Base-by-base conservation (phyloP, 2,113 vertebrate species). In the Oryzias woworae region DNA sequence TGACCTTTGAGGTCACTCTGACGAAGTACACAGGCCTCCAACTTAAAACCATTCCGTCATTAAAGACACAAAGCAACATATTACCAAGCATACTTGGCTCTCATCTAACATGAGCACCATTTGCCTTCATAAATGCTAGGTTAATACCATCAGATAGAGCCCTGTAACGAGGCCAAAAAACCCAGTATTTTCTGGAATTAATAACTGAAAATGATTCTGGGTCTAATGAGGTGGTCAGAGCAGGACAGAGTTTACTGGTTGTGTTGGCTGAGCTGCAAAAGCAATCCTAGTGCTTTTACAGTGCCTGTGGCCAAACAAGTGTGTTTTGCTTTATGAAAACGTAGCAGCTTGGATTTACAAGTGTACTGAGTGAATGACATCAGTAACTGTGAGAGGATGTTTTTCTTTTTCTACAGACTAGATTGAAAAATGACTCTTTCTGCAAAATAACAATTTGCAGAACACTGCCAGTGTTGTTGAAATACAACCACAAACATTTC, bases 1-100 rank as follows among this genome's bases (percentile, higher is more conserved):
- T 7, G 48, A 56, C 51, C 43, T 70, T 55, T 74, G 20, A 73
- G 66, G 69, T 75, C 62, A 73, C 20, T 71, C 60, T 60, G 62
- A 62, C 28, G 22, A 5, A 69, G 44, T 42, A 67, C n/a, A 52
- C 4, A 2, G 51, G 50, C 51, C 28, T 26, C 41, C 53, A 49
- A 53, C 53, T 16, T 1, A n/a, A 14, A 62, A 59, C 12, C 5
- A 3, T 18, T 31, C 48, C 46, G 36, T 73, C 7, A 17, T 54
- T 46, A 63, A 28, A 41, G 58, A 45, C 58, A 56, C 24, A 51
- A 58, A 31, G 14, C 14, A 46, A n/a, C 58, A 56, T 12, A 36
- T 36, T 36, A 36, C 36, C 2, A 2, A 36, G 10, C 36, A 8
- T 36, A 12, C 8, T 36, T 36, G 43, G 42, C 50, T 31, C 49